Base-by-base conservation (phyloP, 2,797 vertebrate species). In the Artibeus jamaicensis region DNA sequence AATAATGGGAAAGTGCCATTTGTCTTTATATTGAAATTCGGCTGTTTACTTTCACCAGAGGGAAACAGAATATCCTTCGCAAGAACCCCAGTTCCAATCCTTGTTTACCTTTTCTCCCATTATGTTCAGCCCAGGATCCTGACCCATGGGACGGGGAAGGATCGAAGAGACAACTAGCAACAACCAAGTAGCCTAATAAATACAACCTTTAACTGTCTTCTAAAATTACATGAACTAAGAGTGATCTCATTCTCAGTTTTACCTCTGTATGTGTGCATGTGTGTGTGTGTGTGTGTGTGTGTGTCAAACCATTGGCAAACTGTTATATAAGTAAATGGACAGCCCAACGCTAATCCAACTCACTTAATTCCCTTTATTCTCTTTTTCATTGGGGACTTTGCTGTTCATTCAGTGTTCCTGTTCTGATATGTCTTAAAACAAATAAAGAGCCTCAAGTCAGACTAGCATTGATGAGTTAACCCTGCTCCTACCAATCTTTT, bases 371-470 rank as follows among this genome's bases (percentile, higher is more conserved):
- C 24, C 22, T 48, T 77, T 82, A 82, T 50, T 73, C 73, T 86
- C 7, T 67, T 86, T 82, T 95, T 89, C 32, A 59, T 65, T 42
- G n/a, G 24, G 42, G 26, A 73, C 37, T 90, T 84, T 34, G 4
- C 14, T 55, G 18, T 55, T 88, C 53, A 83, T 83, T 24, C 26
- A 85, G 14, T n/a, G 44, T 50, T 34, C 89, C 53, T 85, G 3
- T 59, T 97, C 88, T 91, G 34, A 86, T 87, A 74, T 65, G 6
- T 89, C 70, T 74, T 90, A 24, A 57, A 91, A 79, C 79, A 92
- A 55, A 70, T n/a, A 73, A 77, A 95, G 7, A 86, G 34, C 18
- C 32, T 83, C 65, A 70, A 76, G 39, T 57, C 62, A 92, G 32
- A 82, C 15, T 34, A 62, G 9, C 39, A 16, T 50, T 88, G 44